Base-by-base conservation (phyloP, 2,888 invertebrate species). In the Drosophila meridiana region DNA sequence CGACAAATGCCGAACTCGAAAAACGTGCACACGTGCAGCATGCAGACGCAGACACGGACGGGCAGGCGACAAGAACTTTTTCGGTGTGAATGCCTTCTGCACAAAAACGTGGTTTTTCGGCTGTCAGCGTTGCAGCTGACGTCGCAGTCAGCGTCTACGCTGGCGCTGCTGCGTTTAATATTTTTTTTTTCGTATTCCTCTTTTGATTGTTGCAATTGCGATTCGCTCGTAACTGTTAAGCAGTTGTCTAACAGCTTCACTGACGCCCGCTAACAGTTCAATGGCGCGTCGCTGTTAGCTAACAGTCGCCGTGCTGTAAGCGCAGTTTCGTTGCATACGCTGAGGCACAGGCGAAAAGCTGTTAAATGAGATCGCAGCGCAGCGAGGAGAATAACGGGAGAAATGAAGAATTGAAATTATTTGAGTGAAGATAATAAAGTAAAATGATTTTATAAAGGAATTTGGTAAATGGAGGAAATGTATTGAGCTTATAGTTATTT, bases 81-180 rank as follows among this genome's bases (percentile, higher is more conserved):
- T 90, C 82, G 92, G 93, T 92, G 93, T 92, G 92, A 92, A 93
- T 92, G 93, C 91, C 92, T 92, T 92, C 92, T 92, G 93, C 93
- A 92, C 83, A 88, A 83, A 83, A 82, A 82, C 80, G 83, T 88
- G 90, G 87, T 89, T 80, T 86, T 85, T 89, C 79, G 78, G 71
- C 77, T 77, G 73, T 72, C 72, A 74, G 58, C 73, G 68, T 58
- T 74, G 89, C 76, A 70, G 69, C 53, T 42, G 58, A 30, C 80
- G 67, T 76, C 72, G 71, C 69, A 66, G 65, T 53, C 63, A 62
- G 38, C 52, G 67, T 47, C 48, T 48, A 34, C 20, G 75, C 38
- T 28, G 28, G 38, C 58, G 43, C 36, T 28, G 58, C 55, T 63
- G 57, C 71, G 59, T 63, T 57, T 61, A 38, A 7, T 53, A 38